Evolutionary conservation across 2,888 invertebrate species (phyloP), one percentile per base, ranked within the genome.

Genomic region (Cephalotes varians): DNA sequence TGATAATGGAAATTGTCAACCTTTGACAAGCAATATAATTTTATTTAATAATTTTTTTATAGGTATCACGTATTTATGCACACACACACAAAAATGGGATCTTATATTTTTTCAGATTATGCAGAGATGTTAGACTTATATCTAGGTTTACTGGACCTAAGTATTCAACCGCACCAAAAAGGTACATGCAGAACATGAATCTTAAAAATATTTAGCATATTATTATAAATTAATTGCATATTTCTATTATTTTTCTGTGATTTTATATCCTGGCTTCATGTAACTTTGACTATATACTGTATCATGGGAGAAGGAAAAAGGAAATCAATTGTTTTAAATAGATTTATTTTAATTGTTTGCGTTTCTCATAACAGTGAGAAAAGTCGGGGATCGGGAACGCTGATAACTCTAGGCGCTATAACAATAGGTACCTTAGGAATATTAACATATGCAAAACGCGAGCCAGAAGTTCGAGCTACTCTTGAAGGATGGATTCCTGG

Each of bases 401-500:
- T 93, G 47, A 47, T 94, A 74, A 94, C 95, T 31, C 81, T 96
- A 76, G 95, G 96, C 51, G 94, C 95, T 71, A 81, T 96, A 56
- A 94, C 95, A 28, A 87, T 96, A 34, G 95, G 95, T 62, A 94
- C 95, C 18, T 95, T 95, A 80, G 95, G 95, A 58, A 93, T 95
- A 85, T 90, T 95, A 83, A 95, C 94, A 2, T 96, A 95, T 88
- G 97, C 96, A n/a, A 96, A 96, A 94, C 96, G 96, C 91, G 96
- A 97, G 93, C 95, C 96, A 44, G 96, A 96, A 28, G 97, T 97
- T 87, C 96, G 97, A 83, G 95, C 96, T 88, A 96, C 95, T 92
- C 93, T 98, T 9, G 96, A 96, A 91, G 95, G 96, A 40, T 96
- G 96, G 92, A 95, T 95, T 60, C 98, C 98, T 31, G 96, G 95